Percentiles rank a stretch among this genome's conserved stretches.
phyloP scores from a whole-genome alignment of 1,140 invertebrate genomes.

The Eurosta solidaginis region DNA sequence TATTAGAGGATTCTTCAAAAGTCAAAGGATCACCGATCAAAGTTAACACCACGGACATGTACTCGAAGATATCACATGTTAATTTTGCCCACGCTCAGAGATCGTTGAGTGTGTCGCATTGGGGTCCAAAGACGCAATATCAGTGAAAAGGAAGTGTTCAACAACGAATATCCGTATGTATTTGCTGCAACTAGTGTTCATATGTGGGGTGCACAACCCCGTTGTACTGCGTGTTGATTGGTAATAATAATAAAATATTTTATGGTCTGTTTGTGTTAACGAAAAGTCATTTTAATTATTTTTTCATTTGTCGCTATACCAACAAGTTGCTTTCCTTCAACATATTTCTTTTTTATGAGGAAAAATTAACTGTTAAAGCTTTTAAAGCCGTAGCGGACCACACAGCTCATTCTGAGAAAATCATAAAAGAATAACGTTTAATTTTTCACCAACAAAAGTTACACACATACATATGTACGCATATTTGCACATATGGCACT shows the following conservation, averaged over 20 bases:
- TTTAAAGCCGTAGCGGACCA: neutral
- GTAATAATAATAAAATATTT: conserved; percentile 20
- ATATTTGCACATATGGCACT: neutral
- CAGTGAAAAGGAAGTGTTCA: too few relatives aligned
- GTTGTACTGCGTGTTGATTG: conserved; percentile 3
- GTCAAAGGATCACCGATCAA: too few relatives aligned
- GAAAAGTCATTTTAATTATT: conserved; percentile 28
- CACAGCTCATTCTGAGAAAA: neutral
- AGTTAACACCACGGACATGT: too few relatives aligned
- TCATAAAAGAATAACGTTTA: neutral
- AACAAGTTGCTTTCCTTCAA: neutral
- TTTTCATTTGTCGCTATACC: neutral
- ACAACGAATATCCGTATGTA: neutral
- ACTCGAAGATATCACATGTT: too few relatives aligned
- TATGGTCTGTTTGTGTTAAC: conserved; percentile 16
- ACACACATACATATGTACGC: neutral
- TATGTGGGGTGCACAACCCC: neutral
- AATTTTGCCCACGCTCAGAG: too few relatives aligned
- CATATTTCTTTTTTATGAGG: neutral
- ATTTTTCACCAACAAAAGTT: neutral
- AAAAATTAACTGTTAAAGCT: neutral
- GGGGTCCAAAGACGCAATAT: too few relatives aligned
- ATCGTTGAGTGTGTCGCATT: too few relatives aligned
- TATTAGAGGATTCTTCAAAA: too few relatives aligned
- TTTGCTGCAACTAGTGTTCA: neutral